phyloP scores from a whole-genome alignment of 2,113 vertebrate genomes.

The Colistium nudipinnis region DNA sequence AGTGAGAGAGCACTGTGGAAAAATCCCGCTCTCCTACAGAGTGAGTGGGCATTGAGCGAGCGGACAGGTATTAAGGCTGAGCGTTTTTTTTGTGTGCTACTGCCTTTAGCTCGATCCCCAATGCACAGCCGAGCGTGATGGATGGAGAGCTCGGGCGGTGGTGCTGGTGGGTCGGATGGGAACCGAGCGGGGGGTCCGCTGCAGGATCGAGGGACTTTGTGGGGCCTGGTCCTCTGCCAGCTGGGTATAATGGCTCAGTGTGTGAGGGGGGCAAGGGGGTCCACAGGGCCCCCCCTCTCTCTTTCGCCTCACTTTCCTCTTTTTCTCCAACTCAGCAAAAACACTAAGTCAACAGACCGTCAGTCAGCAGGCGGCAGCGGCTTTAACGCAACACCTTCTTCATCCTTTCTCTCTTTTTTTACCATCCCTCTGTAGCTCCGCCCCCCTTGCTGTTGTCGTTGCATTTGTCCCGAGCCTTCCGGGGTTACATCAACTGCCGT shows the following conservation, averaged over 20 bases:
- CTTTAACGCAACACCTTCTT: slow-evolving; percentile 30
- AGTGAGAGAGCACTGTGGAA: slow-evolving; percentile 29
- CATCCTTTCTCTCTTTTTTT: slow-evolving; percentile 23
- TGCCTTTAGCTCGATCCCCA: slow-evolving; percentile 29
- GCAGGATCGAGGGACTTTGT: slow-evolving; percentile 37
- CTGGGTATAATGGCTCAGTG: slow-evolving; percentile 65
- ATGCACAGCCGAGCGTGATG: slow-evolving; percentile 29
- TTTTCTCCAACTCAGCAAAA: slow-evolving; percentile 47
- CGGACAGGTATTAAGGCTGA: slow-evolving; percentile 43
- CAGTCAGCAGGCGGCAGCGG: slow-evolving; percentile 34
- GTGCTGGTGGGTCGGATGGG: slow-evolving; percentile 56
- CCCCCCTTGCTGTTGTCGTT: slow-evolving; percentile 8
- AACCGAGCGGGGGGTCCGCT: slow-evolving; percentile 48
- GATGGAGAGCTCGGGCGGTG: slow-evolving; percentile 46
- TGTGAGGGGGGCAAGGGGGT: slow-evolving; percentile 39
- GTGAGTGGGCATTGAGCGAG: slow-evolving; percentile 27
- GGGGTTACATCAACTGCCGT: slow-evolving; percentile 23
- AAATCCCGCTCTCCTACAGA: slow-evolving; percentile 8
- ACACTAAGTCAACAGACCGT: slow-evolving; percentile 60
- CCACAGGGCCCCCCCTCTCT: slow-evolving; percentile 23
- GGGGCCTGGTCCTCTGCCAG: slow-evolving; percentile 61
- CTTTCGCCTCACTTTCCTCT: slow-evolving; percentile 17
- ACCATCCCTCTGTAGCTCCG: background rate
- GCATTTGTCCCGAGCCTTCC: slow-evolving; percentile 17
- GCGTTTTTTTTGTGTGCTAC: slow-evolving; percentile 23